Conservation (phyloP, 2,888 invertebrate genomes). For the Drosophila yooni region DNA sequence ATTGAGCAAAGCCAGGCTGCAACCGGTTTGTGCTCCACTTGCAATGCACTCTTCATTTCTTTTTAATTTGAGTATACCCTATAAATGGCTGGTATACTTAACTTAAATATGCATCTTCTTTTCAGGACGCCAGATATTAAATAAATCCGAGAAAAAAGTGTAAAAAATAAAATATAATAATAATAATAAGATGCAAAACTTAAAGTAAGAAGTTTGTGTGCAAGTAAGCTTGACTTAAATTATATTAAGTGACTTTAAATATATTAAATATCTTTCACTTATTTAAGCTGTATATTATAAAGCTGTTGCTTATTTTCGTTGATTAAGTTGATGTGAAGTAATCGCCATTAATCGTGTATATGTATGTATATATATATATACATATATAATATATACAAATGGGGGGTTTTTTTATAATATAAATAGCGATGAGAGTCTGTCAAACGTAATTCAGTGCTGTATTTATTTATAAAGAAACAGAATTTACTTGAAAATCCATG, state of each 20-base stretch:
- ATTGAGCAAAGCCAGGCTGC: slow-evolving; percentile 54
- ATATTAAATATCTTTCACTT: not conserved
- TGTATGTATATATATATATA: not conserved
- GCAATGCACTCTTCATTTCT: slow-evolving; percentile 22
- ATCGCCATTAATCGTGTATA: not conserved
- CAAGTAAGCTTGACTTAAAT: not conserved
- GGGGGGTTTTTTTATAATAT: not conserved
- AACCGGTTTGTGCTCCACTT: slow-evolving; percentile 76
- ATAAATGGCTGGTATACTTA: not conserved
- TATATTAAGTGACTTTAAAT: not conserved
- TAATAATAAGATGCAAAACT: not conserved
- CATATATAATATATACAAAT: not conserved
- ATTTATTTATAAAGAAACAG: not conserved
- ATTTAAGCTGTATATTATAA: not conserved
- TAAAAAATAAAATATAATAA: not conserved
- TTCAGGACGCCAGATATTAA: not conserved
- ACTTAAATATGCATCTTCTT: not conserved
- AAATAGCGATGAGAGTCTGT: not conserved
- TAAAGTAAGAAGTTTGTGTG: not conserved
- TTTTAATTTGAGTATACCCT: slow-evolving; percentile 17
- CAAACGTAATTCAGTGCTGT: not conserved
- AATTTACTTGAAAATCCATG: not conserved
- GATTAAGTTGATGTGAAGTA: not conserved
- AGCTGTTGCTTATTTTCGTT: not conserved
- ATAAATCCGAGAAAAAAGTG: not conserved